phyloP scores from a whole-genome alignment of 2,888 invertebrate species.

The Ceriagrion tenellum region DNA sequence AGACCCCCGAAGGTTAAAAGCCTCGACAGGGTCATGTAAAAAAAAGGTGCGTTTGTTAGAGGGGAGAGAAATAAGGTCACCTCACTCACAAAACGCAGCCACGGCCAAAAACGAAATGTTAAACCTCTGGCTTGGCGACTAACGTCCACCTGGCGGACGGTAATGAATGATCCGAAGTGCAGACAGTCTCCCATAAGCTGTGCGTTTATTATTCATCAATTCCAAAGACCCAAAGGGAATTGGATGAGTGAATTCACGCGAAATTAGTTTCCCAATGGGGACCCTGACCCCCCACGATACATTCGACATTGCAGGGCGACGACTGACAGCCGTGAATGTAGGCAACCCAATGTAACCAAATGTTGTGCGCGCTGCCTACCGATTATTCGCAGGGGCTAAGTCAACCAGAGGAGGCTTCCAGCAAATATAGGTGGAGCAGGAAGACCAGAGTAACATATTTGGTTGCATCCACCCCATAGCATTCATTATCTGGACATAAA shows the following conservation, averaged over 20 bases:
- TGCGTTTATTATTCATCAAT: background rate
- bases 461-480: too few species aligned
- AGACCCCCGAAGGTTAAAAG: background rate
- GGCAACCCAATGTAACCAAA: background rate
- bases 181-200: background rate
- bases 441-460: too few species aligned
- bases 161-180: background rate
- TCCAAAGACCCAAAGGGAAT: background rate
- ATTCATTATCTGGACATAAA: too few species aligned
- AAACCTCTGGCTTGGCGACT: background rate
- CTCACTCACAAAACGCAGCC: background rate
- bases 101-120: background rate
- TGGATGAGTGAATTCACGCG: conserved; percentile 7
- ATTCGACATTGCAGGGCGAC: background rate
- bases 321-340: conserved; percentile 22
- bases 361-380: background rate
- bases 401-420: background rate
- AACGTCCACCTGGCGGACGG: background rate
- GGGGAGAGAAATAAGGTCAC: background rate
- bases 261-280: background rate
- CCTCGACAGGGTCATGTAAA: background rate
- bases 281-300: background rate
- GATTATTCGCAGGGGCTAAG: background rate
- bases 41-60: background rate
- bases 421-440: too few species aligned